Percentiles rank a stretch among this genome's conserved stretches.
These are phyloP conservation scores for Mallotus villosus DNA, from an alignment of 2,797 vertebrate species.

Conservation along the genomic window DNA sequence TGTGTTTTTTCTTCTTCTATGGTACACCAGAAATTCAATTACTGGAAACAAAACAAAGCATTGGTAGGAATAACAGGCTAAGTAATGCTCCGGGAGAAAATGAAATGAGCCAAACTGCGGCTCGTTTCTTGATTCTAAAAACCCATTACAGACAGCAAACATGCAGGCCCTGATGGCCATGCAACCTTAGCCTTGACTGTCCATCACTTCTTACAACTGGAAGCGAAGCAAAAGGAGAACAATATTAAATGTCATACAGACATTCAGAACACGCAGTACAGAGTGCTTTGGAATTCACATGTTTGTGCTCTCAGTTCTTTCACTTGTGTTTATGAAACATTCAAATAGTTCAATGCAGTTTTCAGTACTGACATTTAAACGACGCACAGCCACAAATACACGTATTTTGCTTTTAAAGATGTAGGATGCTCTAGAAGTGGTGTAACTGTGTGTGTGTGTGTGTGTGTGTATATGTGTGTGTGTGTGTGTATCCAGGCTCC, in stretches of 20 bases:
- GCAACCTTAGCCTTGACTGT: conserved; percentile 45
- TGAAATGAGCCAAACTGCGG: conserved; percentile 51
- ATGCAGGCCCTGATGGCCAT: conserved; percentile 51
- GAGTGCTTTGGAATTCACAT: too few relatives aligned
- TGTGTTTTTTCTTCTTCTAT: conserved; percentile 16
- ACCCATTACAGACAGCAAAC: conserved; percentile 68
- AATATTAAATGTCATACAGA: conserved; percentile 32
- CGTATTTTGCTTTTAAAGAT: not conserved
- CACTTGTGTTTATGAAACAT: too few relatives aligned
- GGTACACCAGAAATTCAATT: conserved; percentile 60
- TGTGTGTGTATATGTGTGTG: conserved; percentile 4
- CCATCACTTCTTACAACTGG: conserved; percentile 39
- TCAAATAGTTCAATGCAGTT: too few relatives aligned
- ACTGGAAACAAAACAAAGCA: conserved; percentile 53
- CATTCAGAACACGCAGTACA: conserved; percentile 48
- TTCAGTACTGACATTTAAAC: too few relatives aligned
- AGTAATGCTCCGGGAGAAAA: conserved; percentile 56
- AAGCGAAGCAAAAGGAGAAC: conserved; percentile 35
- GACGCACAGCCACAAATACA: too few relatives aligned
- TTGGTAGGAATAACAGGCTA: conserved; percentile 33
- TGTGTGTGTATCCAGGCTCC: conserved; percentile 76
- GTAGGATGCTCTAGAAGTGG: not conserved
- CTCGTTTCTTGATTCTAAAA: conserved; percentile 42
- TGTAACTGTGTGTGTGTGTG: conserved; percentile 1
- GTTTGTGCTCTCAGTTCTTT: too few relatives aligned